Evolutionary conservation across 2,888 invertebrate species (phyloP).

Genomic region (Idaea aversata): DNA sequence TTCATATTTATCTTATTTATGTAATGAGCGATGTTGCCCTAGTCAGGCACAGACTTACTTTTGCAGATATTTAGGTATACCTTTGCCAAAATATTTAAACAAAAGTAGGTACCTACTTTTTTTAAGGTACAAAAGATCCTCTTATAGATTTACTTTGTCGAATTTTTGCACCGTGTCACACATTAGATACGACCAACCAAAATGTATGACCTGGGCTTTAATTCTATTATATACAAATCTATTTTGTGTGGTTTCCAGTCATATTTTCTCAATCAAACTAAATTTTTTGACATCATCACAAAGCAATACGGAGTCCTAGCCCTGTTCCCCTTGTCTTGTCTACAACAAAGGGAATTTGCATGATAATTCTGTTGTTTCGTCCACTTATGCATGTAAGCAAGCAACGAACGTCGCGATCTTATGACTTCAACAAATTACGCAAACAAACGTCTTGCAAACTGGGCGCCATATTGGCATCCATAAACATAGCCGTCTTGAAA

Average conservation of each 20-base stretch:
- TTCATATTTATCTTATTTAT: too few species aligned
- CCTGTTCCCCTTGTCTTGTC: neutral
- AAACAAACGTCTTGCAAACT: conserved; percentile 30
- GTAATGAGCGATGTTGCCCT: too few species aligned
- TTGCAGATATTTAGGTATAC: too few species aligned
- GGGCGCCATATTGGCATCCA: conserved; percentile 25
- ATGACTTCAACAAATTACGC: conserved; percentile 35
- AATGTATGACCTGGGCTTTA: neutral
- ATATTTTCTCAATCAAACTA: too few species aligned
- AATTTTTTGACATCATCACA: too few species aligned
- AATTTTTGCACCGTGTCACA: neutral
- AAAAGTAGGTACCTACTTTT: too few species aligned
- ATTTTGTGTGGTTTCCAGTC: too few species aligned
- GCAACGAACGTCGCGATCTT: conserved; percentile 28
- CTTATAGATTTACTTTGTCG: neutral
- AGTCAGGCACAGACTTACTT: too few species aligned
- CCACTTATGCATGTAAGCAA: conserved; percentile 31
- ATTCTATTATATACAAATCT: too few species aligned
- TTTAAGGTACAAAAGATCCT: neutral
- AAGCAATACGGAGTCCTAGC: too few species aligned
- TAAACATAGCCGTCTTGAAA: neutral
- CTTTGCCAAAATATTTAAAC: too few species aligned
- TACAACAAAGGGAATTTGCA: conserved; percentile 30
- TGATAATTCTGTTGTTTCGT: conserved; percentile 37
- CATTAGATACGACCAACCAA: neutral